These are phyloP conservation scores for Pangasius mekongensis DNA, from an alignment of 2,797 vertebrate genomes.

Conservation along the genomic window DNA sequence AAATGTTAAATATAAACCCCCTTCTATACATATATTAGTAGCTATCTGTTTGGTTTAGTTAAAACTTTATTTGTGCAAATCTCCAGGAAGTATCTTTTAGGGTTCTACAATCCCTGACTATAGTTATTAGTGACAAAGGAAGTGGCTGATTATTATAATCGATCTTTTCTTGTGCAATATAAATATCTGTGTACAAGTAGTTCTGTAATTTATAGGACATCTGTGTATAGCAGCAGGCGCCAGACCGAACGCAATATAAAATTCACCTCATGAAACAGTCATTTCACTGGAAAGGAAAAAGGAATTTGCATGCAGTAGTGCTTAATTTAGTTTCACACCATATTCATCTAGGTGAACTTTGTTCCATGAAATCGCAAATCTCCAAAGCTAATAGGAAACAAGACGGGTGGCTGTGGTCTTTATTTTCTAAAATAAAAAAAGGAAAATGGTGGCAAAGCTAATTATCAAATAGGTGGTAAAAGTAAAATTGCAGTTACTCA, in stretches of 20 bases:
- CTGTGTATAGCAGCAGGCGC: slow-evolving; percentile 15
- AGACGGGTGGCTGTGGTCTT: not conserved
- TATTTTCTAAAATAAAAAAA: not conserved
- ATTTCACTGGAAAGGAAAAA: slow-evolving; percentile 1
- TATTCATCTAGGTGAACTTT: slow-evolving; percentile 2
- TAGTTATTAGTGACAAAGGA: not conserved
- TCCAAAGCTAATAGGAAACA: not conserved
- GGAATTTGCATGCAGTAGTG: not conserved
- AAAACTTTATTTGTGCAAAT: not conserved
- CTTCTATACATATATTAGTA: not conserved
- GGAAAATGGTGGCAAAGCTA: not conserved
- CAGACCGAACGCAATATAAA: not conserved
- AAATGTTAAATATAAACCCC: not conserved
- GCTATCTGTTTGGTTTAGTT: not conserved
- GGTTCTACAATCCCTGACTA: not conserved
- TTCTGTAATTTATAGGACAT: slow-evolving; percentile 9
- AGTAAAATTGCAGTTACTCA: not conserved
- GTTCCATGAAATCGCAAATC: not conserved
- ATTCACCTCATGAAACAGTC: slow-evolving; percentile 11
- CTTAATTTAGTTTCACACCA: slow-evolving; percentile 16
- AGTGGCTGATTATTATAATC: not conserved
- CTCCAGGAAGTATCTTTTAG: not conserved
- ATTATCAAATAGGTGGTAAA: not conserved
- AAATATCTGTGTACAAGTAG: not conserved
- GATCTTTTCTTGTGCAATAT: not conserved